These are phyloP conservation scores for Phylloscopus collybita DNA, from an alignment of 2,797 vertebrate species.

Conservation along the genomic window DNA sequence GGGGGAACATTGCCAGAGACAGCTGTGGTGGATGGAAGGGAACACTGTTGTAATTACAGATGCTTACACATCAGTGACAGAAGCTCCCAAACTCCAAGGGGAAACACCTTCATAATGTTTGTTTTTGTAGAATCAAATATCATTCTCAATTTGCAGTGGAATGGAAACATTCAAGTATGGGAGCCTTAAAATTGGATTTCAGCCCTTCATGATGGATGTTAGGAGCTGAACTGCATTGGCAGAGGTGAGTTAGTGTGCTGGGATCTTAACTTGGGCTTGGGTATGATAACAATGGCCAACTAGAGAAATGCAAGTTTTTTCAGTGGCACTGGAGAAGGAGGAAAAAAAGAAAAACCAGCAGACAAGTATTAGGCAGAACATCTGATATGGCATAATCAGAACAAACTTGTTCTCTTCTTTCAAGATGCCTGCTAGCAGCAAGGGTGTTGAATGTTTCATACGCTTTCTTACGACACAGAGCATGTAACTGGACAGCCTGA, in stretches of 20 bases:
- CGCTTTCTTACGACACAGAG: background rate
- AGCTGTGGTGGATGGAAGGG: slow-evolving; percentile 22
- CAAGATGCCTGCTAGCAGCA: background rate
- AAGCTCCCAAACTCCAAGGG: background rate
- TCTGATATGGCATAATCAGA: background rate
- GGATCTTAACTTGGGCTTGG: background rate
- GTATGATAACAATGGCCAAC: background rate
- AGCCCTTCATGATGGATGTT: background rate
- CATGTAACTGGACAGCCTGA: background rate
- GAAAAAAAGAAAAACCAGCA: background rate
- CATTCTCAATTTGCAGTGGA: background rate
- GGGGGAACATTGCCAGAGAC: background rate
- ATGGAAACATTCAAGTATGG: background rate
- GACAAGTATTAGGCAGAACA: background rate
- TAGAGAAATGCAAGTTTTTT: background rate
- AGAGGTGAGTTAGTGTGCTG: background rate
- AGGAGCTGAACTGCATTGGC: background rate
- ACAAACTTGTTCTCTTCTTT: background rate
- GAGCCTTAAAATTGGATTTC: background rate
- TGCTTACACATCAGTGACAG: background rate
- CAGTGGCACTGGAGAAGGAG: background rate
- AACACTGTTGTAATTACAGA: slow-evolving; percentile 33
- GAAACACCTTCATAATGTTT: slow-evolving; percentile 25
- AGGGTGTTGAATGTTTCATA: background rate
- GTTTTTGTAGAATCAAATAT: background rate